Percentiles rank a stretch among this genome's conserved stretches.
These are phyloP conservation scores for Nautilus pompilius DNA, from an alignment of 1,140 invertebrate genomes.

Conservation along the genomic window DNA sequence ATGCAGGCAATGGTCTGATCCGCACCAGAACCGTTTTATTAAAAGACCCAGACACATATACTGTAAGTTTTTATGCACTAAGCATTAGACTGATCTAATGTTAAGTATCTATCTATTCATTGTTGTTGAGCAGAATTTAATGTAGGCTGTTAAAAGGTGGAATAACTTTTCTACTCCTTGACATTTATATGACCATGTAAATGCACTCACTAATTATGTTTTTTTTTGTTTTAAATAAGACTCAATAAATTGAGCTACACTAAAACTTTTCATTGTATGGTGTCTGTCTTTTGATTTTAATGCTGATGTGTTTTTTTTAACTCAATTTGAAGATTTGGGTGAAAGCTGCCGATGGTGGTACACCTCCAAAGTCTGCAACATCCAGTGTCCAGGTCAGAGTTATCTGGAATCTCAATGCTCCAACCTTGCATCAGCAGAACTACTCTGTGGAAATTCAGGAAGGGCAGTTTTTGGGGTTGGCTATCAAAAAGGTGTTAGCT, in stretches of 20 bases:
- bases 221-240: no score
- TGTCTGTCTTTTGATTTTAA: no score
- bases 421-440: conserved; percentile 9
- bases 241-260: background rate
- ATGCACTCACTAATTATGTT: no score
- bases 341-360: conserved; percentile 75
- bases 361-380: conserved; percentile 75
- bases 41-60: conserved; percentile 8
- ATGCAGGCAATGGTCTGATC: conserved; percentile 8
- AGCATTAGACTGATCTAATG: background rate
- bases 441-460: background rate
- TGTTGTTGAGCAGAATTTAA: background rate
- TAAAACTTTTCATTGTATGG: no score
- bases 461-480: background rate
- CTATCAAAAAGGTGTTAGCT: background rate
- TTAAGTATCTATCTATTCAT: background rate
- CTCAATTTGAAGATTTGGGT: conserved; percentile 27
- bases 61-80: conserved; percentile 1
- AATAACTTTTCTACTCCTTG: no score
- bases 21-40: conserved; percentile 3
- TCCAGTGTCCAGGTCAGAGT: conserved; percentile 82
- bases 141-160: conserved; percentile 1
- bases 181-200: no score
- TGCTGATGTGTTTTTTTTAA: background rate
- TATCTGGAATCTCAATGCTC: conserved; percentile 27